Base-by-base conservation (phyloP, 2,113 vertebrate species). In the Sciurus niger region DNA sequence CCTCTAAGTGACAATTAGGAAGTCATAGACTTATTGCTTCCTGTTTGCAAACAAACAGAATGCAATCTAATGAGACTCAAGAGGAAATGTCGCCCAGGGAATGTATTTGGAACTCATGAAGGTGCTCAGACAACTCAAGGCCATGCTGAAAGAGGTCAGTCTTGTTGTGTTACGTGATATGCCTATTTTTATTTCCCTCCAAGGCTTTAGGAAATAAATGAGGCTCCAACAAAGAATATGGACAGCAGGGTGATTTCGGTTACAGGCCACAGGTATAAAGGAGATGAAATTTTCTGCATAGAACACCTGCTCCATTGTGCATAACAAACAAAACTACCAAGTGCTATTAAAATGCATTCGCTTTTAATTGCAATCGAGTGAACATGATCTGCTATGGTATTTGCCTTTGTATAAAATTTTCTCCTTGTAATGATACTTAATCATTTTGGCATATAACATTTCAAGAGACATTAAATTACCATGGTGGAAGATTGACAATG, bases 41-140 rank as follows among this genome's bases (percentile, higher is more conserved):
- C 98, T 99, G 98, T 98, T 98, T 97, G 97, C 98, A 98, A 98
- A 98, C 97, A 98, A 89, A 98, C 97, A 98, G 98, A 98, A 96
- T 77, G 51, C 97, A 68, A 7, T 90, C 67, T 98, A 98, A 98
- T 98, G 95, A 98, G 97, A 93, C 98, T 98, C 98, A 72, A 95
- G 98, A 98, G 98, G 96, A 98, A 98, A 97, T 84, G 0, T 10
- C 37, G 93, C 96, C 95, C 97, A 97, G 98, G 98, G 98, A 98
- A 97, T 97, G 94, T 89, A 96, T 97, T 98, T 98, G 97, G 96
- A 97, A 96, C 93, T 97, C 95, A 89, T 40, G 93, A 97, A 98
- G 91, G 53, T 51, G 84, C 83, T 37, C 7, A 96, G 96, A 97
- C 97, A 96, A 98, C 95, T 96, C 98, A 93, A 94, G 97, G 89